phyloP scores from a whole-genome alignment of 1,140 invertebrate species.

The Camponotus floridanus region DNA sequence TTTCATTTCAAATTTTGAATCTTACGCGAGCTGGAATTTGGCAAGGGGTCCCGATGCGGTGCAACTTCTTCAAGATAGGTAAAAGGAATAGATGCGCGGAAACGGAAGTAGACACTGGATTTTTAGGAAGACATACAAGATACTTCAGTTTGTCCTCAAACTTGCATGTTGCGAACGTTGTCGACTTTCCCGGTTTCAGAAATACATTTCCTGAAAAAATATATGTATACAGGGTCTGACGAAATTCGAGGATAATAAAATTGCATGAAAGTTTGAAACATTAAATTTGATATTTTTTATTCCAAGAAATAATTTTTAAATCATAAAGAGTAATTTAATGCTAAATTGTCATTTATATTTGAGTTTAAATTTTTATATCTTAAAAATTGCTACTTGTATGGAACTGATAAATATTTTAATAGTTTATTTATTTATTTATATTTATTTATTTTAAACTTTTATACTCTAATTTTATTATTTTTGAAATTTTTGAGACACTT shows the following conservation, averaged over 20 bases:
- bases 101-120: constrained; percentile 97
- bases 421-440: neutral
- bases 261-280: too few relatives aligned
- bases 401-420: too few relatives aligned
- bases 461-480: too few relatives aligned
- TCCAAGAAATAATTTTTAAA: too few relatives aligned
- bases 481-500: too few relatives aligned
- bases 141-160: constrained; percentile 89
- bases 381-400: too few relatives aligned
- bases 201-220: constrained; percentile 89
- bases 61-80: constrained; percentile 88
- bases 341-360: too few relatives aligned
- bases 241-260: too few relatives aligned
- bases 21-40: constrained; percentile 84
- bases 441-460: too few relatives aligned
- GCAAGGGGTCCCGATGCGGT: constrained; percentile 84
- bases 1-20: constrained; percentile 43
- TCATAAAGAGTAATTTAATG: too few relatives aligned
- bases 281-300: too few relatives aligned
- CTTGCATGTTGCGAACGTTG: constrained; percentile 95
- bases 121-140: constrained; percentile 93
- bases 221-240: neutral
- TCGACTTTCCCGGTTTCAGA: constrained; percentile 99
- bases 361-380: too few relatives aligned
- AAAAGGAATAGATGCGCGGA: constrained; percentile 91